A percentile compares a stretch with the other conserved stretches of the same genome.
These are phyloP conservation scores for Iguana delicatissima DNA, from an alignment of 2,797 vertebrate genomes.

Conservation along the genomic window DNA sequence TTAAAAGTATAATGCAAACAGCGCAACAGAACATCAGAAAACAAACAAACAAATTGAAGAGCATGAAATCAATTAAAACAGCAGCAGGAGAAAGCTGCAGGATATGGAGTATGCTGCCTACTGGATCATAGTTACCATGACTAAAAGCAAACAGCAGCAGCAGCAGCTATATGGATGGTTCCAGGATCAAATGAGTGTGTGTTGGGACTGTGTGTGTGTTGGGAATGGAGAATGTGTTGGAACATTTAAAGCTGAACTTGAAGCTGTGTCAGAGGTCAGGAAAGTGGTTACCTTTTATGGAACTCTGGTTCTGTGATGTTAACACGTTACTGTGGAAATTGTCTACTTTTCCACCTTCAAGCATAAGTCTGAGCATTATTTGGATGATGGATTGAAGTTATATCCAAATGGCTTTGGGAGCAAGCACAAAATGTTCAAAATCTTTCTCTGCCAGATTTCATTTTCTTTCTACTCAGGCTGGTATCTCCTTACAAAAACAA, in stretches of 20 bases:
- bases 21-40: neutral
- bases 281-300: neutral
- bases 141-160: neutral
- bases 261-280: neutral
- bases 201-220: no score
- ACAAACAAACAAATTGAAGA: neutral
- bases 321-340: neutral
- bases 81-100: neutral
- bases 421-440: neutral
- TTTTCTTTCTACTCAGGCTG: neutral
- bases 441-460: neutral
- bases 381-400: neutral
- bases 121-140: neutral
- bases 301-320: neutral
- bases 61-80: constrained; percentile 26
- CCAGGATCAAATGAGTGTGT: neutral
- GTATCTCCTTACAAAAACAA: neutral
- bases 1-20: neutral
- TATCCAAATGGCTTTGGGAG: neutral
- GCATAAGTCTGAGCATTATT: neutral
- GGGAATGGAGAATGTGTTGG: neutral
- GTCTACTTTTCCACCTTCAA: neutral
- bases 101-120: neutral
- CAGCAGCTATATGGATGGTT: neutral
- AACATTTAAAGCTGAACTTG: neutral